Percentiles rank a stretch among this genome's conserved stretches.
These are phyloP conservation scores for Mantis religiosa DNA, from an alignment of 2,888 invertebrate genomes.

Conservation along the genomic window DNA sequence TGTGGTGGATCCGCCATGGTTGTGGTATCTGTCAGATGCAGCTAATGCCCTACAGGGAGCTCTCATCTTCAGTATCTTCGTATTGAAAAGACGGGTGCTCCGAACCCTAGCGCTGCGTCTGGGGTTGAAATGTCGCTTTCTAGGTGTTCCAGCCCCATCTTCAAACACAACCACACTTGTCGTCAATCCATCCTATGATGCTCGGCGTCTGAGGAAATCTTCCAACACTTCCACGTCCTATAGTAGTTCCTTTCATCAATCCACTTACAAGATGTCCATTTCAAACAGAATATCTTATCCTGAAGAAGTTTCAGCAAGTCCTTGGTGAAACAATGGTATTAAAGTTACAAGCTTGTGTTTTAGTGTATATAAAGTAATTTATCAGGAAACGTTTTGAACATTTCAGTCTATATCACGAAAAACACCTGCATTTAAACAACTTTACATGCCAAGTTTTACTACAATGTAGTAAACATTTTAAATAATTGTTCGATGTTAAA, in stretches of 20 bases:
- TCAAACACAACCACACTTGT: not conserved
- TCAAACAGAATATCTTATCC: not conserved
- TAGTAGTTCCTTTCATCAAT: not conserved
- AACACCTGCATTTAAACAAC: too few species aligned
- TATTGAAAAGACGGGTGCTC: constrained; percentile 64
- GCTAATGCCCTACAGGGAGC: constrained; percentile 68
- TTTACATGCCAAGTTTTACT: too few species aligned
- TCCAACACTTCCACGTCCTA: constrained; percentile 38
- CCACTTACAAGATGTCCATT: not conserved
- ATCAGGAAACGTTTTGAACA: too few species aligned
- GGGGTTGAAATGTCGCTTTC: not conserved
- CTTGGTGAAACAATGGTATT: not conserved
- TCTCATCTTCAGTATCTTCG: constrained; percentile 62
- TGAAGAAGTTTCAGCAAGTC: not conserved
- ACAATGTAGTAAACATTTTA: too few species aligned
- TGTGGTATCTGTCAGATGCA: constrained; percentile 55
- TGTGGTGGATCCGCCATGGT: constrained; percentile 27
- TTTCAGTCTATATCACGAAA: too few species aligned
- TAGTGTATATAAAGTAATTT: too few species aligned
- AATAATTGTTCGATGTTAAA: too few species aligned
- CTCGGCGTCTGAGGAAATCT: constrained; percentile 36
- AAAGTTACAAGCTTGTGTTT: too few species aligned
- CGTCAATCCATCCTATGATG: constrained; percentile 33
- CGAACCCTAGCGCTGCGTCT: constrained; percentile 41
- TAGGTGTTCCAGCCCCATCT: not conserved